Evolutionary conservation across 2,888 invertebrate genomes (phyloP), one percentile per base, ranked within the genome.

Genomic region (Steinernema carpocapsae): DNA sequence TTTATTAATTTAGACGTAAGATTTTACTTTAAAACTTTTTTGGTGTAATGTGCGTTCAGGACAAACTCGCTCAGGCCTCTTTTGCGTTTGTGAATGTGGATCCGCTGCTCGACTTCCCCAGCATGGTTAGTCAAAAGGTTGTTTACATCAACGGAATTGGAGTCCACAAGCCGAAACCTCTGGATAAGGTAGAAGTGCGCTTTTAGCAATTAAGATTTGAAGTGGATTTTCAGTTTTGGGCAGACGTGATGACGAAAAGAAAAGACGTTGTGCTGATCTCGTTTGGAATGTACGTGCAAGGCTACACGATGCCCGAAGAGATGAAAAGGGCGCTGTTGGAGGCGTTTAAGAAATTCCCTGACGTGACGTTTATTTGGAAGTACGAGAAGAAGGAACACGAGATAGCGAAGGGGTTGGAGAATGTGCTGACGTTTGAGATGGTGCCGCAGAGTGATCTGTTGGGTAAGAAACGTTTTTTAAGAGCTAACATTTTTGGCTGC

Each of bases 241-340:
- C 14, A 48, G n/a, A 48, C 48, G 19, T 48, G n/a, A 48, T 48
- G 48, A 48, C 6, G n/a, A 17, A n/a, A 4, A 17, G 48, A 17
- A 48, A 48, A 48, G 48, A 48, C 48, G 48, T 17, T 19, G 4
- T 48, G 3, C 14, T 48, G 4, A 19, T 48, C 48, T 48, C 48
- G n/a, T 48, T 48, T 48, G 48, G 48, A 6, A 48, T 48, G 48
- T 48, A 48, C 48, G 48, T 48, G n/a, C 48, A 48, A 17, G 48
- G 48, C 7, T 48, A 48, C 48, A 48, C 48, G 48, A 48, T 48
- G 48, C 48, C 48, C n/a, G 48, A 48, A 3, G 7, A 17, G 6
- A 48, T 48, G 48, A 48, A 48, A 19, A 48, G 19, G n/a, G 48
- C 48, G 48, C 48, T 48, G 7, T 19, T 48, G 7, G n/a, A 17